phyloP scores from a whole-genome alignment of 2,113 vertebrate genomes.

The Aspiorhynchus laticeps region DNA sequence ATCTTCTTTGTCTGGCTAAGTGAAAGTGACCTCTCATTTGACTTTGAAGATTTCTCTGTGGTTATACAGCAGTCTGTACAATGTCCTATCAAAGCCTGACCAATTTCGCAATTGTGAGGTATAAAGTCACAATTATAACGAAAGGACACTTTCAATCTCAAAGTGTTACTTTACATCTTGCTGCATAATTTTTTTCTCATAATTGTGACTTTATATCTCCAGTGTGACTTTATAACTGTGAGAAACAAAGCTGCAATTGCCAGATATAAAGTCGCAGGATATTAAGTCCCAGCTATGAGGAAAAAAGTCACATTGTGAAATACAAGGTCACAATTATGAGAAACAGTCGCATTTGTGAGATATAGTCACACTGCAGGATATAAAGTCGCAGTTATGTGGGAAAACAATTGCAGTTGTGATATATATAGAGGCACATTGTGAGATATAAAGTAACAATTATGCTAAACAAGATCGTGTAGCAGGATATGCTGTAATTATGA shows the following conservation, averaged over 20 bases:
- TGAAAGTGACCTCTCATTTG: slow-evolving; percentile 19
- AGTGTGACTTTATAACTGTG: not conserved
- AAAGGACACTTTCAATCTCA: too few relatives aligned
- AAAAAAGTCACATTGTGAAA: not conserved
- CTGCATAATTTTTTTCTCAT: too few relatives aligned
- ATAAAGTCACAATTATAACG: too few relatives aligned
- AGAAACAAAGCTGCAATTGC: not conserved
- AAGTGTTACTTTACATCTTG: too few relatives aligned
- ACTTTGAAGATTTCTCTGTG: not conserved
- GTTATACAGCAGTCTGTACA: not conserved
- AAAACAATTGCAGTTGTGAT: not conserved
- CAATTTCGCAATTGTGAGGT: too few relatives aligned
- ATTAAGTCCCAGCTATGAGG: not conserved
- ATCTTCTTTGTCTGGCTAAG: slow-evolving; percentile 4
- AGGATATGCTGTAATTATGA: too few relatives aligned
- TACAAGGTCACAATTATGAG: not conserved
- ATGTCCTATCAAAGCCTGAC: not conserved
- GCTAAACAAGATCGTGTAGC: not conserved
- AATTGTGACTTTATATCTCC: not conserved
- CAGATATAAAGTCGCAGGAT: not conserved
- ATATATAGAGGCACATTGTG: not conserved
- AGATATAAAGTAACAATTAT: not conserved
- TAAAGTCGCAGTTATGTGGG: not conserved
- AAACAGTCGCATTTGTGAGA: not conserved
- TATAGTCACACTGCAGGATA: not conserved